Conservation (phyloP, 2,797 vertebrate species). For the Ptychobarbus kaznakovi region DNA sequence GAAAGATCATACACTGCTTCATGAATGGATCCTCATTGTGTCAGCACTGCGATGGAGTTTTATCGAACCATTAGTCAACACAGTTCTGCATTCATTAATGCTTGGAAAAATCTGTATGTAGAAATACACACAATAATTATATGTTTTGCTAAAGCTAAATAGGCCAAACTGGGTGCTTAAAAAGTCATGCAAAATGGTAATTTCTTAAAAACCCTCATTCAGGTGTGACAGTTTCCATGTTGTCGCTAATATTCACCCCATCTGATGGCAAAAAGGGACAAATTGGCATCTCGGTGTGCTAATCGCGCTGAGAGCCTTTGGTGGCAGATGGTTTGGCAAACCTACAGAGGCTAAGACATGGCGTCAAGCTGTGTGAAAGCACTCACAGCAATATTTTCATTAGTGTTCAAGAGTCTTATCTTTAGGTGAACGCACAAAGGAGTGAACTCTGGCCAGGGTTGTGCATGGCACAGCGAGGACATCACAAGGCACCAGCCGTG, state of each 20-base stretch:
- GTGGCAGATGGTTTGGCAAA: constrained; percentile 79
- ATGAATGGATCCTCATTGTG: constrained; percentile 21
- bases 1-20: constrained; percentile 43
- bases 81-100: constrained; percentile 24
- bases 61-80: not conserved
- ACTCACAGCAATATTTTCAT: constrained; percentile 57
- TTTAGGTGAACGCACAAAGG: constrained; percentile 34
- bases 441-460: constrained; percentile 18
- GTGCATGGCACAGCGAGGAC: constrained; percentile 13
- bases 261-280: constrained; percentile 66
- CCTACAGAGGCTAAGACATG: constrained; percentile 54
- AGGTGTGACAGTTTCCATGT: constrained; percentile 37
- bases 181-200: not conserved
- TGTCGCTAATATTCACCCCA: constrained; percentile 26
- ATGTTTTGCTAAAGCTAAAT: not conserved
- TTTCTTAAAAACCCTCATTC: constrained; percentile 3
- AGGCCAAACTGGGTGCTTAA: not conserved
- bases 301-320: constrained; percentile 76
- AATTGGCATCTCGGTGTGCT: constrained; percentile 74
- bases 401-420: constrained; percentile 48
- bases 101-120: not conserved
- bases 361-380: constrained; percentile 49
- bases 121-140: not conserved
- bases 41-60: not conserved
- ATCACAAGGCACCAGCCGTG: constrained; percentile 28